phyloP scores from a whole-genome alignment of 2,888 invertebrate species.

The Heliconius sara region DNA sequence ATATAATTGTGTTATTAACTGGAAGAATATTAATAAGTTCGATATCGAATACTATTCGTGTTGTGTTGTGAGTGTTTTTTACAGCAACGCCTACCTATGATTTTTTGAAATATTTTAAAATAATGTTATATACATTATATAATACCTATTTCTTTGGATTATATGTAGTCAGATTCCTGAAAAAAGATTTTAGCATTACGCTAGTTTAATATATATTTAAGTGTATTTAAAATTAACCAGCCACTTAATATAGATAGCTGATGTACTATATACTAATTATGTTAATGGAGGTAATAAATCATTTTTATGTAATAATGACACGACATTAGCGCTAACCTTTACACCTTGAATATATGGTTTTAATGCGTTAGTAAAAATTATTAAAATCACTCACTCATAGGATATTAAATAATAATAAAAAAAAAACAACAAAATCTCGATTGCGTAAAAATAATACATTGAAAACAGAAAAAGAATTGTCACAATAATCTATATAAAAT shows the following conservation, averaged over 20 bases:
- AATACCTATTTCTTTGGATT: no score
- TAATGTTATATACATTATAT: no score
- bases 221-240: background rate
- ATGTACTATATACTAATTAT: background rate
- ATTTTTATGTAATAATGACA: slow-evolving; percentile 3
- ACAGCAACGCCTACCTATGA: no score
- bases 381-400: background rate
- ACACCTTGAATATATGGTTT: background rate
- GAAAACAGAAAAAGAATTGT: background rate
- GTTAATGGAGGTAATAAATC: background rate
- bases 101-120: no score
- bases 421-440: background rate
- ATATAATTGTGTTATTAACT: background rate
- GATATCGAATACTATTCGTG: background rate
- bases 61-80: no score
- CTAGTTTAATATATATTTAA: background rate
- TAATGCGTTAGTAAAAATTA: background rate
- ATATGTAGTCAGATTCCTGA: no score
- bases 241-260: background rate
- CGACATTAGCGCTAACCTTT: background rate
- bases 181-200: background rate
- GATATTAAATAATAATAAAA: background rate
- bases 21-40: background rate
- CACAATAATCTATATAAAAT: background rate
- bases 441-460: background rate